Percentiles rank a stretch among this genome's conserved stretches.
These are phyloP conservation scores for Callipepla squamata DNA, from an alignment of 2,113 vertebrate species.

Conservation along the genomic window DNA sequence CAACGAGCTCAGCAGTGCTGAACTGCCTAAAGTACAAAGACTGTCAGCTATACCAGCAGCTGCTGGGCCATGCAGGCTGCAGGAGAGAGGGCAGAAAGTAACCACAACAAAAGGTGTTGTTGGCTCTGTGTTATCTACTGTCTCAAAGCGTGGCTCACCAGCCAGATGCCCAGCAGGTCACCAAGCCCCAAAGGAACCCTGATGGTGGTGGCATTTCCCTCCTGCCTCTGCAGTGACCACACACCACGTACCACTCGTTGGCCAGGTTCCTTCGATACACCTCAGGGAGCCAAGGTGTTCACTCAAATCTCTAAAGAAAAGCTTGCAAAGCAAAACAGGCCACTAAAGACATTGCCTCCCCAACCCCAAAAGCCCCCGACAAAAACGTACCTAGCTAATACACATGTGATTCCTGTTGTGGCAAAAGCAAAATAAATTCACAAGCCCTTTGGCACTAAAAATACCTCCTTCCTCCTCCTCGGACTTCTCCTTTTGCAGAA, in stretches of 20 bases:
- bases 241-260: background rate
- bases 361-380: background rate
- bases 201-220: background rate
- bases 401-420: background rate
- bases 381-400: background rate
- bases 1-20: background rate
- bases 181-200: background rate
- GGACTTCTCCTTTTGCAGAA: slow-evolving; percentile 45
- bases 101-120: background rate
- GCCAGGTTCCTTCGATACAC: background rate
- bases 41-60: background rate
- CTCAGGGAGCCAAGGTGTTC: background rate
- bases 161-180: background rate
- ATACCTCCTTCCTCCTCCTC: slow-evolving; percentile 8
- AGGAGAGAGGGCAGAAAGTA: background rate
- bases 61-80: accelerated
- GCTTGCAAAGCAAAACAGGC: background rate
- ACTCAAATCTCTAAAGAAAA: background rate
- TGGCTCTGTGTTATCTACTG: background rate
- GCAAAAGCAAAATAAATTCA: background rate
- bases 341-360: background rate
- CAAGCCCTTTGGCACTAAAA: background rate
- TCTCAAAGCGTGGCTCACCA: background rate
- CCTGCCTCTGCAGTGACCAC: background rate
- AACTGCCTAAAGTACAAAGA: background rate